These are phyloP conservation scores for Griposia aprilina DNA, from an alignment of 2,888 invertebrate species.

Conservation along the genomic window DNA sequence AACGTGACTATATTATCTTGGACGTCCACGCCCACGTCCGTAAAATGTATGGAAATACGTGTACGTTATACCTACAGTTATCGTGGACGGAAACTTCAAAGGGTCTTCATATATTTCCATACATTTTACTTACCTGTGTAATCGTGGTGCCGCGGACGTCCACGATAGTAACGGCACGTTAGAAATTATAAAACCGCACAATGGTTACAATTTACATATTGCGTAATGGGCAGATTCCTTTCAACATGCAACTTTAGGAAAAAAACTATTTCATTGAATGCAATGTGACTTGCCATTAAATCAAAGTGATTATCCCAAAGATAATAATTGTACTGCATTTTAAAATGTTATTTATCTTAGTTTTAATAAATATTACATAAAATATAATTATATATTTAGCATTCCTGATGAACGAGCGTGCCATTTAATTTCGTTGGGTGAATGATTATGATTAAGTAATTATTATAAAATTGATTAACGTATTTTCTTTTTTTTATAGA, in stretches of 20 bases:
- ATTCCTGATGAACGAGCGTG: slow-evolving; percentile 72
- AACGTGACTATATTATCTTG: background rate
- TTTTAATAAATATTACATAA: slow-evolving; percentile 46
- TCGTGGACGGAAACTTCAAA: background rate
- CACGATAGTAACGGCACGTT: background rate
- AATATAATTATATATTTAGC: slow-evolving; percentile 37
- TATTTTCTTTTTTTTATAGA: background rate
- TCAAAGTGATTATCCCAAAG: slow-evolving; percentile 85
- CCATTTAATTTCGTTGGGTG: slow-evolving; percentile 69
- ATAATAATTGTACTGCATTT: slow-evolving; percentile 77
- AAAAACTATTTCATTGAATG: slow-evolving; percentile 24
- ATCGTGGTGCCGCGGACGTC: background rate
- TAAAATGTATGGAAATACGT: background rate
- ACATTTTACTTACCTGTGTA: background rate
- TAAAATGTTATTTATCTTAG: slow-evolving; percentile 71
- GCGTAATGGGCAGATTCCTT: slow-evolving; percentile 41
- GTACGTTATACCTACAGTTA: background rate
- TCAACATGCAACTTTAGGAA: background rate
- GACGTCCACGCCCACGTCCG: background rate
- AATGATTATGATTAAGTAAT: slow-evolving; percentile 36
- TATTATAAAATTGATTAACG: slow-evolving; percentile 8
- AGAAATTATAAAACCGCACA: background rate
- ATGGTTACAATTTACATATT: slow-evolving; percentile 2
- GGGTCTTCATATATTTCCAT: background rate
- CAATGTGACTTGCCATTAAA: slow-evolving; percentile 81